These are phyloP conservation scores for Genyomyrus donnyi DNA, from an alignment of 2,113 vertebrate genomes.

Conservation along the genomic window DNA sequence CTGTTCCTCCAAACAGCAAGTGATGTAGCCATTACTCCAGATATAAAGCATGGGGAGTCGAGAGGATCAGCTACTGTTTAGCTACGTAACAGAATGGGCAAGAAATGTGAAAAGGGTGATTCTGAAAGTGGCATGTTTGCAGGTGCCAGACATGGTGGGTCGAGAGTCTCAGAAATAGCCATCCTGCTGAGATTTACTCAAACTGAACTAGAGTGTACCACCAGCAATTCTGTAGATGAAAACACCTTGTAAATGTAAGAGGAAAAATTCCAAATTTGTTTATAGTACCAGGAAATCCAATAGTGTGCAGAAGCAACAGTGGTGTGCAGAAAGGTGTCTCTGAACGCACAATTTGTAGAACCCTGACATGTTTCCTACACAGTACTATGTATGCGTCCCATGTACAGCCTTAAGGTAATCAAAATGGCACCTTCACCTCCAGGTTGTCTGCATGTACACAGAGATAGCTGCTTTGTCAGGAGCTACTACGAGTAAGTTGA, in stretches of 20 bases:
- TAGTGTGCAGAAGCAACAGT: not conserved
- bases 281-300: not conserved
- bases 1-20: not conserved
- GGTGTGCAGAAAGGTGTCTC: not conserved
- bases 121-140: not conserved
- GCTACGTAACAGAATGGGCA: not conserved
- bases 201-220: not conserved
- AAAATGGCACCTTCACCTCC: slow-evolving; percentile 52
- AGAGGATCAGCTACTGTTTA: not conserved
- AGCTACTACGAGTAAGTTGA: slow-evolving; percentile 58
- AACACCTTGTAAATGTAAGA: not conserved
- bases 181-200: not conserved
- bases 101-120: not conserved
- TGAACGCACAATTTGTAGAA: not conserved
- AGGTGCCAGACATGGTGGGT: not conserved
- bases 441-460: slow-evolving; percentile 38
- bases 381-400: not conserved
- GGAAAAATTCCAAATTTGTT: not conserved
- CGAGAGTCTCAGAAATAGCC: not conserved
- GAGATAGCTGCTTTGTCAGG: slow-evolving; percentile 51
- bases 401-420: not conserved
- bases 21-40: not conserved
- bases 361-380: not conserved
- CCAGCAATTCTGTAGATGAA: not conserved
- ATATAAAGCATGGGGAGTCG: not conserved